phyloP scores from a whole-genome alignment of 2,888 invertebrate species.

The Strigamia maritima region DNA sequence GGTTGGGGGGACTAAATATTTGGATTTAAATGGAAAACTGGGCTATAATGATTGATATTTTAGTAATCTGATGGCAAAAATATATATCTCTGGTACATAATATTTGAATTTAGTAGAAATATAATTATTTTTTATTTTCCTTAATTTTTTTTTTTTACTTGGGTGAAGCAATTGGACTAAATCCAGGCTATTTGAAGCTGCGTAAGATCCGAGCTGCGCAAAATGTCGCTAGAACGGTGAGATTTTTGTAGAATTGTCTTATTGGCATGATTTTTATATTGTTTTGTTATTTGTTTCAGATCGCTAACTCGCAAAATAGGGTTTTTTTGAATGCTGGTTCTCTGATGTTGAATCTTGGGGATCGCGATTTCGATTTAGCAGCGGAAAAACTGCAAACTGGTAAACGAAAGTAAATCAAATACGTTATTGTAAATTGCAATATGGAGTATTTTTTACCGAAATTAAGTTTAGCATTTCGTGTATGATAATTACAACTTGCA shows the following conservation, averaged over 20 bases:
- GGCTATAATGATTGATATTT: conserved; percentile 38
- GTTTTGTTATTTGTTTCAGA: conserved; percentile 63
- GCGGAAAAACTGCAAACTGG: conserved; percentile 44
- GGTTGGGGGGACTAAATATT: not conserved
- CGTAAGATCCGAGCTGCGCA: conserved; percentile 97
- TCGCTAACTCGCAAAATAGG: conserved; percentile 92
- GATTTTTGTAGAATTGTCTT: conserved; percentile 45
- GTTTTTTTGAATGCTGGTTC: conserved; percentile 89
- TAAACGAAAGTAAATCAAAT: conserved; percentile 15
- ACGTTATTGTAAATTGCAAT: not conserved
- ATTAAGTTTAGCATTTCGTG: not conserved
- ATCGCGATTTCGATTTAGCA: conserved; percentile 80
- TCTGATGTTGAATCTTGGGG: conserved; percentile 95
- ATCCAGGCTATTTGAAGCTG: conserved; percentile 96
- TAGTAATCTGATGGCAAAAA: conserved; percentile 43
- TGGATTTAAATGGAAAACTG: conserved; percentile 14
- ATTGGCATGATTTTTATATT: too few species aligned
- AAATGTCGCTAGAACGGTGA: conserved; percentile 91
- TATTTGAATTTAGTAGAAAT: not conserved
- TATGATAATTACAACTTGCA: not conserved
- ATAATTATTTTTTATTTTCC: conserved; percentile 44
- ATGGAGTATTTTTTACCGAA: not conserved
- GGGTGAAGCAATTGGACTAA: conserved; percentile 88
- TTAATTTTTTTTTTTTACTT: conserved; percentile 62
- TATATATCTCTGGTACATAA: not conserved